phyloP scores from a whole-genome alignment of 2,797 vertebrate genomes.

The Anguilla obscura region DNA sequence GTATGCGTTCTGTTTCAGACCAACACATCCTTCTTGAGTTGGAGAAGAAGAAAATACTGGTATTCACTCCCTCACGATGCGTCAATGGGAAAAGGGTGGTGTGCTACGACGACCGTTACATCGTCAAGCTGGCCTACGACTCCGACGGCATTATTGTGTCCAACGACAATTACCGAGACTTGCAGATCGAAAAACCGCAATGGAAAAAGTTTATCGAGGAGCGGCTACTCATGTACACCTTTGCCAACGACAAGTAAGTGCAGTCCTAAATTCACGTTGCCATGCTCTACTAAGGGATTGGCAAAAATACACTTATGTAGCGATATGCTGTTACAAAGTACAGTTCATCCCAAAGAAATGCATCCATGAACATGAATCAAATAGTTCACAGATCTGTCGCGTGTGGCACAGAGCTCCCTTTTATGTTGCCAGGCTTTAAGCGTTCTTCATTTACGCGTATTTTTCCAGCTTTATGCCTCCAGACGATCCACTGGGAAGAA shows the following conservation, averaged over 20 bases:
- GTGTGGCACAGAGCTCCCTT: not conserved
- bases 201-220: conserved; percentile 92
- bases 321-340: not conserved
- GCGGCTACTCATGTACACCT: conserved; percentile 87
- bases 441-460: not conserved
- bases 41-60: conserved; percentile 77
- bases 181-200: conserved; percentile 83
- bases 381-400: not conserved
- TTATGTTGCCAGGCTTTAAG: not conserved
- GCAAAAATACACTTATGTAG: not conserved
- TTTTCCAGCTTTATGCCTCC: conserved; percentile 88
- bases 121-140: conserved; percentile 82
- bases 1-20: conserved; percentile 60
- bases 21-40: conserved; percentile 81
- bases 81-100: conserved; percentile 84
- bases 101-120: conserved; percentile 89
- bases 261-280: not conserved
- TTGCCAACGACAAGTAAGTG: conserved; percentile 84
- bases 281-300: not conserved
- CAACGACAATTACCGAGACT: conserved; percentile 88
- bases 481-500: conserved; percentile 84
- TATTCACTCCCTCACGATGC: conserved; percentile 82
- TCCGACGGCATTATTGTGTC: conserved; percentile 84
- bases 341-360: not conserved
- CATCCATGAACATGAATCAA: not conserved